Evolutionary conservation across 2,113 vertebrate genomes (phyloP).

Genomic region (Tautogolabrus adspersus): DNA sequence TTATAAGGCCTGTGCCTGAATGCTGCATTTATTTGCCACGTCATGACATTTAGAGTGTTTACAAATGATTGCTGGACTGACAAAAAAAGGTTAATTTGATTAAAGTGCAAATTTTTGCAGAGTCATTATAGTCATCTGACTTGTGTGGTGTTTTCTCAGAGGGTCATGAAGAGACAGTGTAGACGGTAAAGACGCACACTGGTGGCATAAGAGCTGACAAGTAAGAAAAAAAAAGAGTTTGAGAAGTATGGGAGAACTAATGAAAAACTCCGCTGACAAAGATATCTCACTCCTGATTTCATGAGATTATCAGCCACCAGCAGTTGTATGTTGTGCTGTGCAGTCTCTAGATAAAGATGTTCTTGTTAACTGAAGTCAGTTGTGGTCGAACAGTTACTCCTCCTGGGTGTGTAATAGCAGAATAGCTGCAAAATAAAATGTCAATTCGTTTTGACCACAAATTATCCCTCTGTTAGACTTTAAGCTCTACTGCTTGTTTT

Average conservation of each 20-base stretch:
- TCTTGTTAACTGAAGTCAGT: constrained; percentile 52
- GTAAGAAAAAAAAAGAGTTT: neutral
- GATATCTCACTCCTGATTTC: constrained; percentile 53
- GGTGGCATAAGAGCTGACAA: constrained; percentile 8
- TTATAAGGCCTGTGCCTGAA: constrained; percentile 34
- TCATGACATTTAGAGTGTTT: constrained; percentile 38
- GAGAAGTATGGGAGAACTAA: constrained; percentile 15
- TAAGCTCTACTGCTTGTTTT: neutral
- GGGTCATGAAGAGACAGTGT: neutral
- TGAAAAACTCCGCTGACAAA: constrained; percentile 2
- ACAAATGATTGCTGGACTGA: constrained; percentile 27
- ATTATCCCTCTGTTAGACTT: neutral
- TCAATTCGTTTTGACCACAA: neutral
- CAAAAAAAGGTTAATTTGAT: neutral
- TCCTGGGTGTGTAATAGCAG: neutral
- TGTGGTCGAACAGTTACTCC: constrained; percentile 3
- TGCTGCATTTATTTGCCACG: constrained; percentile 8
- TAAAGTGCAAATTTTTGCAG: neutral
- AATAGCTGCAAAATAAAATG: constrained; percentile 7
- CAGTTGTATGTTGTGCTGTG: constrained; percentile 58
- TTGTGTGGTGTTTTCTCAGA: constrained; percentile 8
- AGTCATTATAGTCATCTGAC: neutral
- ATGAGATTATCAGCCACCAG: constrained; percentile 58
- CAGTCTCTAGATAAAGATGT: constrained; percentile 62
- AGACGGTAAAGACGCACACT: constrained; percentile 6